Evolutionary conservation across 1,140 invertebrate species (phyloP).

Genomic region (Habropoda laboriosa): DNA sequence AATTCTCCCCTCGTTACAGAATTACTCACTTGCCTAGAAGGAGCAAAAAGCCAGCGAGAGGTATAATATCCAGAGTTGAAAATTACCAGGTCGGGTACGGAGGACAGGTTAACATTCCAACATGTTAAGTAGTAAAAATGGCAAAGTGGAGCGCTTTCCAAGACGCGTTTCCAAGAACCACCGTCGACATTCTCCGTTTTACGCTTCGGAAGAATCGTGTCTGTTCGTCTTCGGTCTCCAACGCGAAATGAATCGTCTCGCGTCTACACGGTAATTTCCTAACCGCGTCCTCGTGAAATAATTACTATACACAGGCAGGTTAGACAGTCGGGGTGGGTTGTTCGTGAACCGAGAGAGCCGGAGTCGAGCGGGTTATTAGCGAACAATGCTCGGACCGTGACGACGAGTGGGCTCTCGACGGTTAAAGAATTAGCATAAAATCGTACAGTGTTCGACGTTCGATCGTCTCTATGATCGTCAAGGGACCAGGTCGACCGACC

Average conservation of each 20-base stretch:
- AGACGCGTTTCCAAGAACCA: neutral
- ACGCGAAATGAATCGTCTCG: constrained; percentile 2
- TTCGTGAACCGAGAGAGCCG: constrained; percentile 26
- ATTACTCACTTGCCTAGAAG: too few species aligned
- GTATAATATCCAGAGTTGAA: too few species aligned
- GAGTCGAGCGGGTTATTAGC: constrained; percentile 69
- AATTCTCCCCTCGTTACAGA: neutral
- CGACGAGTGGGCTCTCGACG: constrained; percentile 56
- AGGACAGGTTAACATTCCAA: neutral
- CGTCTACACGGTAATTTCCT: constrained; percentile 61
- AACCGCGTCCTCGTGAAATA: constrained; percentile 50
- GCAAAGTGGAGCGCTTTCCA: constrained; percentile 21
- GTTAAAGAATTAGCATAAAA: constrained; percentile 75
- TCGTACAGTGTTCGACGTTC: constrained; percentile 55
- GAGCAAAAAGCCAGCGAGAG: too few species aligned
- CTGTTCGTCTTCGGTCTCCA: constrained; percentile 5
- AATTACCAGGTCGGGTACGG: neutral
- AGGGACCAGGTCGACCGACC: constrained; percentile 45
- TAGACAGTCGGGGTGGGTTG: constrained; percentile 44
- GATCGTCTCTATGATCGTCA: constrained; percentile 62
- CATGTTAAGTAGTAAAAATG: neutral
- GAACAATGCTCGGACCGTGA: constrained; percentile 68
- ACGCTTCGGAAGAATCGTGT: too few species aligned
- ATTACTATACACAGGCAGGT: constrained; percentile 54
- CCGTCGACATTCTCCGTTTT: neutral